Conservation (phyloP, 2,888 invertebrate species). For the Melanchra persicariae region DNA sequence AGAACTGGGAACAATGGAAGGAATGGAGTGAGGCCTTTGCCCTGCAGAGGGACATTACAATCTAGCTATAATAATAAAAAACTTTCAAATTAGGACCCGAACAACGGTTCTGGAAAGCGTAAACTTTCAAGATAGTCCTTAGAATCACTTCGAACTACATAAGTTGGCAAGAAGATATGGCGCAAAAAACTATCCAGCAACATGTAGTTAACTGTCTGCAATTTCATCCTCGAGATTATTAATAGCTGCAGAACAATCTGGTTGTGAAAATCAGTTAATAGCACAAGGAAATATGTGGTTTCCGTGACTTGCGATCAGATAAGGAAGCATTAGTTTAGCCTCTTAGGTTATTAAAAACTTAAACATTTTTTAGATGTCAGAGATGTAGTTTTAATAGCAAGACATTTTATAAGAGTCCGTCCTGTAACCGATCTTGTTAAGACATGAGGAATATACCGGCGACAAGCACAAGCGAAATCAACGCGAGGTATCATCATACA, state of each 20-base stretch:
- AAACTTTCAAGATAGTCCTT: neutral
- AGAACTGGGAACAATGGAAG: too few species aligned
- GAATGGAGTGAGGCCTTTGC: too few species aligned
- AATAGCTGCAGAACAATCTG: conserved; percentile 34
- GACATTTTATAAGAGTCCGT: neutral
- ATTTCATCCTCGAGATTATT: conserved; percentile 32
- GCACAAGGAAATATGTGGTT: conserved; percentile 48
- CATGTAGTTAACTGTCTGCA: neutral
- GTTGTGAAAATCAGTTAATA: conserved; percentile 50
- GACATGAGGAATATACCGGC: too few species aligned
- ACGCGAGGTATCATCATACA: too few species aligned
- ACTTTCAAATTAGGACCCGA: neutral
- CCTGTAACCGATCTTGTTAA: neutral
- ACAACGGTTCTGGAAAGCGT: neutral
- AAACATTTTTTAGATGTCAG: neutral
- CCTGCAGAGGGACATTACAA: too few species aligned
- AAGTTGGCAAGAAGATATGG: neutral
- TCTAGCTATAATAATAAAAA: neutral
- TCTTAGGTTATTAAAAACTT: conserved; percentile 20
- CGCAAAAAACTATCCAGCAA: neutral
- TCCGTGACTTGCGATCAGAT: conserved; percentile 51
- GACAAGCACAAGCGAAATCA: too few species aligned
- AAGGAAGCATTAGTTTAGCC: conserved; percentile 21
- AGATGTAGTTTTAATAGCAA: neutral
- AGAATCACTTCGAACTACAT: too few species aligned